Evolutionary conservation across 2,888 invertebrate genomes (phyloP).

Genomic region (Ariolimax columbianus): DNA sequence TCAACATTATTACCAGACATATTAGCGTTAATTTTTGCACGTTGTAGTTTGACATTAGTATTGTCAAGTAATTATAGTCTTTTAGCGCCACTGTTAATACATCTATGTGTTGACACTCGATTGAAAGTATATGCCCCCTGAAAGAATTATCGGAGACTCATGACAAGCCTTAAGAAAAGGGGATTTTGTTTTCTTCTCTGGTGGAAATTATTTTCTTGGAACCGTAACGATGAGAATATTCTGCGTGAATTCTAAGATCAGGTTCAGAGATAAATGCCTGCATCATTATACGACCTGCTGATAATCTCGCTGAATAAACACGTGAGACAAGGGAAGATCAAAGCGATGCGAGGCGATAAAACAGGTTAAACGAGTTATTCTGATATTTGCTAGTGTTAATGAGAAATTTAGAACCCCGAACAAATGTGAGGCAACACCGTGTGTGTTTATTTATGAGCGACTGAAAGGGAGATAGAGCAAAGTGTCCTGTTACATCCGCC

Average conservation of each 20-base stretch:
- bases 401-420: slow-evolving; percentile 7
- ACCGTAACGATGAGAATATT: background rate
- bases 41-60: slow-evolving; percentile 2
- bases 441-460: background rate
- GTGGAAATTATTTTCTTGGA: background rate
- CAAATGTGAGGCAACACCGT: background rate
- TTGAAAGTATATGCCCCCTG: background rate
- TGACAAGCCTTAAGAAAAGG: background rate
- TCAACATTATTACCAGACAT: slow-evolving; percentile 23
- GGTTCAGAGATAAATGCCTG: background rate
- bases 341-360: background rate
- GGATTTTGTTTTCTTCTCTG: background rate
- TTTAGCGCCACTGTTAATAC: background rate
- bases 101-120: slow-evolving; percentile 6
- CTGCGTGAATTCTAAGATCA: background rate
- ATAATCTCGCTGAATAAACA: background rate
- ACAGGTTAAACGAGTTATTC: background rate
- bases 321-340: background rate
- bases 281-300: background rate
- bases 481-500: background rate
- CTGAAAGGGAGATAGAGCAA: background rate
- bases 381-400: slow-evolving; percentile 15
- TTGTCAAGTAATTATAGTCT: slow-evolving; percentile 1
- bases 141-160: background rate
- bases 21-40: slow-evolving; percentile 34